Evolutionary conservation across 2,797 vertebrate genomes (phyloP), one percentile per base, ranked within the genome.

Genomic region (Avahi laniger): DNA sequence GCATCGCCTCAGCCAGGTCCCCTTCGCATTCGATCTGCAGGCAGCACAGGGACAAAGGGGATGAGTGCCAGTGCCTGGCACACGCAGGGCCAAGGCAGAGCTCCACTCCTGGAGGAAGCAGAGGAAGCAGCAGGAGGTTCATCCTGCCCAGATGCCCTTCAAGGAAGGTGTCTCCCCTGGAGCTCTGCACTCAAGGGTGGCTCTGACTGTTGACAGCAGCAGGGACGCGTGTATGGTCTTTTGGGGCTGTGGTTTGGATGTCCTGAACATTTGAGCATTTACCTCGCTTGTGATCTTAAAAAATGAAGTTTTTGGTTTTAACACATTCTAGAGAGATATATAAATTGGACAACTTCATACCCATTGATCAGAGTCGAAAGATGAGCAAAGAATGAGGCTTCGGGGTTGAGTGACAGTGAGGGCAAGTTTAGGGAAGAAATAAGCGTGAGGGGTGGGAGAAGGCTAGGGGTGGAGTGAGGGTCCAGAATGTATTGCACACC

Each of bases 1-100:
- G 99, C 99, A 99, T 99, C 11, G 99, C 99, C 92, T 99, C 99
- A 0, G 99, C 99, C 87, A 99, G 98, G 96, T 99, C 99, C 86
- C 99, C 99, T 97, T 99, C 99, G 89, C 99, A 99, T 95, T 99
- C 99, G 0, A 99, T 99, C 99, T 99, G 98, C 48, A 72, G 91
- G 96, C 75, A 96, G n/a, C 48, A 89, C 2, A 69, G 59, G 57
- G 28, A 73, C 22, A 89, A 50, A 63, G 46, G 9, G 33, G 69
- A 33, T 83, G 20, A 83, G 33, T 3, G 18, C 33, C 4, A 5
- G 78, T 0, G 14, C 38, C 59, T 0, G 3, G 33, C 4, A 54
- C 12, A 14, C 6, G 0, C 5, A 7, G 41, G 38, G 1, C 2
- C 4, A 18, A 52, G 28, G 43, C 20, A n/a, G 41, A 43, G 75